Base-by-base conservation (phyloP, 2,797 vertebrate species). In the Chelon auratus region DNA sequence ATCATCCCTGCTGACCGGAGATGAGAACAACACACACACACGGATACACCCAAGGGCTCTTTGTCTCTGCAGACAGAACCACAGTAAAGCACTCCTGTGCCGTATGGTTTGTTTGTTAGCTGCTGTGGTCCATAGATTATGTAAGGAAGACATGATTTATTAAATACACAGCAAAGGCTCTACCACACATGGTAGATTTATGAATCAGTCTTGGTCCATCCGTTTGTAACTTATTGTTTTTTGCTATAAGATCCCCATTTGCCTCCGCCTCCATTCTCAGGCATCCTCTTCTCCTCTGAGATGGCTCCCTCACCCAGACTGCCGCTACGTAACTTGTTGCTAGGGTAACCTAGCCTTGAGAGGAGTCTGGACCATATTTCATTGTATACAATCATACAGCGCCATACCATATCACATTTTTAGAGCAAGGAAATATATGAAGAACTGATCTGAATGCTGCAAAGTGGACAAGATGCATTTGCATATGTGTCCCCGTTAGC, bases 281-380 rank as follows among this genome's bases (percentile, higher is more conserved):
- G 36, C 80, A 57, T 72, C 80, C 73, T 62, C 53, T 53, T 62
- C 52, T 71, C 68, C 75, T 76, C 64, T 61, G 75, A 80, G 72
- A 74, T 69, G 3, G 62, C 64, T 75, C 56, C 72, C 58, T 81
- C 24, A 24, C 60, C 62, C 60, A 56, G 66, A 68, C 68, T 53
- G 83, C 81, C 66, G 77, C 87, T 39, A 89, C 75, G 82, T 90
- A 87, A 87, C 85, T 76, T 88, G 92, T 93, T 93, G 86, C 92
- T 78, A 89, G 66, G 91, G 91, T 66, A 89, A 93, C 89, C 40
- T 62, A 51, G 81, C 79, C 73, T 69, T 63, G 45, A 77, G 78
- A 85, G 77, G 83, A 72, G 75, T 73, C 74, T 10, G 45, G 55
- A 75, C 72, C 80, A 60, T 45, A 45, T 68, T 80, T 22, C 36